Evolutionary conservation across 1,140 invertebrate species (phyloP), one percentile per base, ranked within the genome.

Genomic region (Bombus consobrinus): DNA sequence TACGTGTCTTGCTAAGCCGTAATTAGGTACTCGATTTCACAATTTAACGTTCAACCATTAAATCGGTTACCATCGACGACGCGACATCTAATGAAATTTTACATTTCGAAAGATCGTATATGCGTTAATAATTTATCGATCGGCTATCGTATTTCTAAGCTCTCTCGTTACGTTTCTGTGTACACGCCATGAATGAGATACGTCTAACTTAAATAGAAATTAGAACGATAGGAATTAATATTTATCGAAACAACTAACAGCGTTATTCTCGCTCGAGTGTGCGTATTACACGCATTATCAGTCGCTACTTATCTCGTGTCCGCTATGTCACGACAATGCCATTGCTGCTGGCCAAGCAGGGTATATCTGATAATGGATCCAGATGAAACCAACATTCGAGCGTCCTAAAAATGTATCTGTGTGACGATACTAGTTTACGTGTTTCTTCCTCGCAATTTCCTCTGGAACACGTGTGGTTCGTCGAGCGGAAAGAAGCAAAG

Each of bases 291-390:
- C 32, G 71, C 41, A 47, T 53, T 82, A 82, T 82, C 41, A 25
- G 34, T 28, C 22, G 53, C 9, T 34, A 53, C 81, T 82, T 82
- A 82, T 82, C 81, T 15, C n/a, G 32, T 3, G 28, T 47, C 32
- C 73, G 41, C 57, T 18, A 41, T 37, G 68, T 32, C 28, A 59
- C 41, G 10, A 13, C 39, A n/a, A 25, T 25, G 15, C 2, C 72
- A 75, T 75, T 75, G 81, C 66, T 34, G 75, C 32, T 32, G 28
- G 15, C 2, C 39, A 25, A 57, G 28, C 25, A 12, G 10, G 22
- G 0, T 34, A 53, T 8, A 18, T 83, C 74, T 69, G 81, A 83
- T 83, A 77, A 77, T 69, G 13, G 37, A 83, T 77, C 74, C 74
- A 69, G 81, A 57, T 77, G 64, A 77, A 71, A 71, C 37, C 64